phyloP scores from a whole-genome alignment of 1,140 invertebrate species.

The Stegodyphus dumicola region DNA sequence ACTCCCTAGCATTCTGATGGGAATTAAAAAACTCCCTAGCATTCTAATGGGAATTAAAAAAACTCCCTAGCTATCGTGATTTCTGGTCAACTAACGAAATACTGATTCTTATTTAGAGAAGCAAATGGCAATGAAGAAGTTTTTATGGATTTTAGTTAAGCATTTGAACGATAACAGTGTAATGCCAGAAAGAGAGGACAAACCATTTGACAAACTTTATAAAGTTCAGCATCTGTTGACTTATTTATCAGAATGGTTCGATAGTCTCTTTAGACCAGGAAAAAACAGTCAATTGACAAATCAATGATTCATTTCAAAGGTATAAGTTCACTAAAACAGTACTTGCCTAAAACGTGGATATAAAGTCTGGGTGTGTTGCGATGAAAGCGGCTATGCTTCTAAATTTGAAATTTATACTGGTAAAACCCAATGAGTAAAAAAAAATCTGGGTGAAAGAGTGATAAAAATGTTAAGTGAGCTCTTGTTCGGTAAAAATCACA shows the following conservation, averaged over 20 bases:
- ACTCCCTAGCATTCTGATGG: too few relatives aligned
- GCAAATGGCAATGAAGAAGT: background rate
- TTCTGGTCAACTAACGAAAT: background rate
- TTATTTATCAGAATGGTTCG: background rate
- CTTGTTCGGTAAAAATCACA: background rate
- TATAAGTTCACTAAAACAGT: background rate
- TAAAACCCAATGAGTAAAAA: background rate
- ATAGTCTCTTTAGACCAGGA: background rate
- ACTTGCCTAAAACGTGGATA: slow-evolving; percentile 1
- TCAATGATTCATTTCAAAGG: slow-evolving; percentile 3
- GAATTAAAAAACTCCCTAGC: background rate
- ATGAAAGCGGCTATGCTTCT: slow-evolving; percentile 2
- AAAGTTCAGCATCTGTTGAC: background rate
- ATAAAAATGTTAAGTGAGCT: background rate
- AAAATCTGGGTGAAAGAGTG: background rate
- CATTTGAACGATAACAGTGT: slow-evolving; percentile 3
- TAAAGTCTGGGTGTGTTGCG: background rate
- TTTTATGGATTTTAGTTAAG: background rate
- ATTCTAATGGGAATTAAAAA: background rate
- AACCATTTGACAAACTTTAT: background rate
- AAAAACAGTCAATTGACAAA: background rate
- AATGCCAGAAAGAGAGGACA: slow-evolving; percentile 1
- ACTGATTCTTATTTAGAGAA: background rate
- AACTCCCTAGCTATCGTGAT: background rate
- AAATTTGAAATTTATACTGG: slow-evolving; percentile 1